Evolutionary conservation across 2,113 vertebrate species (phyloP).

Genomic region (Corynorhinus townsendii): DNA sequence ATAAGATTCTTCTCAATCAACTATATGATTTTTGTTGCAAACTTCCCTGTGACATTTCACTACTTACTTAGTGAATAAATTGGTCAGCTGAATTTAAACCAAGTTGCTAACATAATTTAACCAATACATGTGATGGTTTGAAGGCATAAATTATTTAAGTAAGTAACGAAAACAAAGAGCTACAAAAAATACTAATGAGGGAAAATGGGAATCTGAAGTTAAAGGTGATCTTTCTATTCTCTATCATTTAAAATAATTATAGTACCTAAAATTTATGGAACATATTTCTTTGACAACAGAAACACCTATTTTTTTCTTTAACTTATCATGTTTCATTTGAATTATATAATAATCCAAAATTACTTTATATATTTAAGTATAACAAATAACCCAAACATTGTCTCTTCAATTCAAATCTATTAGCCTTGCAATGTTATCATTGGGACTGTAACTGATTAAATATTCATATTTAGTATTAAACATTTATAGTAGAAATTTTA

Average conservation of each 20-base stretch:
- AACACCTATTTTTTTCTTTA: background rate
- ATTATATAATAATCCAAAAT: background rate
- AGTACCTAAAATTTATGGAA: background rate
- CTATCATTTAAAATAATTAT: background rate
- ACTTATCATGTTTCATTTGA: background rate
- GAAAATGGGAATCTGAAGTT: background rate
- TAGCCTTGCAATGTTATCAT: background rate
- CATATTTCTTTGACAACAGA: background rate
- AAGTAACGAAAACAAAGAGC: background rate
- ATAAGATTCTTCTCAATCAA: background rate
- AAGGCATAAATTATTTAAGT: conserved; percentile 30
- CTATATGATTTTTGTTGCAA: background rate
- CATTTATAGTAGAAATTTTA: background rate
- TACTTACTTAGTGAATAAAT: background rate
- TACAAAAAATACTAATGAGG: background rate
- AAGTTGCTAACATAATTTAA: background rate
- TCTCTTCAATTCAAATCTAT: background rate
- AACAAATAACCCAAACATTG: background rate
- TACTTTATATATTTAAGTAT: background rate
- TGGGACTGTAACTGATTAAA: background rate
- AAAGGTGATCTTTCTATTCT: background rate
- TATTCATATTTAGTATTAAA: background rate
- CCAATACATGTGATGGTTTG: background rate
- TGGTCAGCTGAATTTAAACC: background rate
- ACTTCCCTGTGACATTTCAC: background rate